Percentiles rank a stretch among this genome's conserved stretches.
Conservation (phyloP, 2,888 invertebrate species). For the Campaea margaritaria region DNA sequence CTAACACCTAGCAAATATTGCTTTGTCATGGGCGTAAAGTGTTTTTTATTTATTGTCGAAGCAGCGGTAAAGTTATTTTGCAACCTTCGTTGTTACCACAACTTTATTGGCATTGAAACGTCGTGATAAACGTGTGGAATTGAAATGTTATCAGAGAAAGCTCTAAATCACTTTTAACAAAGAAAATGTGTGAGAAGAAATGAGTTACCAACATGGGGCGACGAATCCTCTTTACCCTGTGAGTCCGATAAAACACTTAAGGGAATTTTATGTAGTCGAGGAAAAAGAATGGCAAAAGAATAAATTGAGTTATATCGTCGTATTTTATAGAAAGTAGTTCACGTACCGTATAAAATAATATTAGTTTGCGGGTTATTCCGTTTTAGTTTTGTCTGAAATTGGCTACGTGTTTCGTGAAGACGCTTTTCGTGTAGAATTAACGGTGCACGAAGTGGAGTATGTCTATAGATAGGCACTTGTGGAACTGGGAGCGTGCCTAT, state of each 20-base stretch:
- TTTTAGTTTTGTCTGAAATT: constrained; percentile 6
- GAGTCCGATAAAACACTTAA: constrained; percentile 34
- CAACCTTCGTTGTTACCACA: constrained; percentile 12
- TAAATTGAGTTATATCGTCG: constrained; percentile 48
- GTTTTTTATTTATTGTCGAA: constrained; percentile 48
- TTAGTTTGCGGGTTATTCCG: constrained; percentile 25
- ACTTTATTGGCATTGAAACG: constrained; percentile 7
- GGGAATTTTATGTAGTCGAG: constrained; percentile 32
- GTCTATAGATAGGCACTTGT: background rate
- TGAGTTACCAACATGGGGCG: constrained; percentile 9
- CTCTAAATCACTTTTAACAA: constrained; percentile 19
- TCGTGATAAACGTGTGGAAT: constrained; percentile 1
- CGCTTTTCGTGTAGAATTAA: constrained; percentile 21
- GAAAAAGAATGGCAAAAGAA: constrained; percentile 39
- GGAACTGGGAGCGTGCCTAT: too few species aligned
- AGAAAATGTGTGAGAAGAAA: constrained; percentile 15
- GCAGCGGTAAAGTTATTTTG: constrained; percentile 38
- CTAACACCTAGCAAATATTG: constrained; percentile 59
- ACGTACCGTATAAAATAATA: constrained; percentile 31
- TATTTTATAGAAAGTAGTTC: constrained; percentile 42
- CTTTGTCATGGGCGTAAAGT: constrained; percentile 49
- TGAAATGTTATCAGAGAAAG: constrained; percentile 13
- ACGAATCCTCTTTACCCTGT: constrained; percentile 17
- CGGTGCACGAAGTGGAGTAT: constrained; percentile 23
- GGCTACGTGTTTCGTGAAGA: constrained; percentile 21